Base-by-base conservation (phyloP, 2,113 vertebrate species). In the Gallinago jamesoni region DNA sequence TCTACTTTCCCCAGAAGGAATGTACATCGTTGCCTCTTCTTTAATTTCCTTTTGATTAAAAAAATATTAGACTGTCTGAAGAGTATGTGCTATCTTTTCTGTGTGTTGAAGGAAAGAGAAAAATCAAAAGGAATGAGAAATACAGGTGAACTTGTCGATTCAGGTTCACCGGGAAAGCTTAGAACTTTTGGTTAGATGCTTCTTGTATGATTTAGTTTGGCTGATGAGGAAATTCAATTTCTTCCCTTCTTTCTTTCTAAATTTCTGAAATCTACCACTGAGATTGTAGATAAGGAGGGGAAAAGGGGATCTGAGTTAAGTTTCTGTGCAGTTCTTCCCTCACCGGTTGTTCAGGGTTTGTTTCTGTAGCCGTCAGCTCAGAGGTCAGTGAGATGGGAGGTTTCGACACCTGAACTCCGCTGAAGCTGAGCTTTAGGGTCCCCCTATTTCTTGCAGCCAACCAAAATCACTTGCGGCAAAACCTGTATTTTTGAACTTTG, bases 41-140 rank as follows among this genome's bases (percentile, higher is more conserved):
- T 97, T 97, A 96, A 98, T 98, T 98, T 98, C 96, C 94, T 97
- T 97, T 98, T 97, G 96, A 97, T 98, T 98, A 98, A 98, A 98
- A 98, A 98, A 97, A 97, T 97, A 96, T 91, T 93, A 97, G 95
- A 86, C 96, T 93, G 90, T 97, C 97, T 96, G 94, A 97, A 94
- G 97, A 95, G 90, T 93, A 66, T 90, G 68, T 90, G 85, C 92
- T 95, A 13, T 94, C 92, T 96, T 83, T 92, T 66, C 87, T 93
- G 62, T 87, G 87, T 84, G 76, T 87, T 93, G 91, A 89, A 74
- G 70, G 59, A 96, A 89, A 88, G 86, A 84, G 74, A 35, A 84
- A 47, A 96, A 96, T 97, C 94, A 94, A 96, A 89, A 94, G 75
- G 93, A 97, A 96, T 96, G 92, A 90, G 88, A 93, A 94, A 92